phyloP scores from a whole-genome alignment of 1,140 invertebrate genomes.

The Oryzaephilus surinamensis region DNA sequence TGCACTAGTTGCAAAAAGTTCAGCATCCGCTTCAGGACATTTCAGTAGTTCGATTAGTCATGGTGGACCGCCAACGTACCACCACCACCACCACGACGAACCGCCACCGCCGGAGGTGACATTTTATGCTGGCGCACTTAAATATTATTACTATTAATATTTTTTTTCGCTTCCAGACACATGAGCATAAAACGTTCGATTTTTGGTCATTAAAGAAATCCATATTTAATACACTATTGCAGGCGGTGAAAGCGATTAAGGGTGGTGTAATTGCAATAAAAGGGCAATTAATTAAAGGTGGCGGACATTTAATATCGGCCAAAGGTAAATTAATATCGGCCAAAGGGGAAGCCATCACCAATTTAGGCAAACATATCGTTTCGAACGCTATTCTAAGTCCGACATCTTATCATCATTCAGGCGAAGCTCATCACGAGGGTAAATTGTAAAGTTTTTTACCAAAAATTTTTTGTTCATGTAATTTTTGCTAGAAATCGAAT shows the following conservation, averaged over 20 bases:
- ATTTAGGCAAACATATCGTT: constrained; percentile 64
- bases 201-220: constrained; percentile 70
- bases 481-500: background rate
- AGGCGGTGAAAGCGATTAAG: constrained; percentile 75
- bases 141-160: constrained; percentile 4
- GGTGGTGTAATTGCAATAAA: constrained; percentile 73
- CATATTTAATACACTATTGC: constrained; percentile 64
- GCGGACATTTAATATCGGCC: constrained; percentile 60
- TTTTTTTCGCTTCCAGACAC: constrained; percentile 32
- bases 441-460: constrained; percentile 1
- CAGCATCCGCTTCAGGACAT: constrained; percentile 41
- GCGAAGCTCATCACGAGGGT: constrained; percentile 20
- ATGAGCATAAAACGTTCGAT: constrained; percentile 49
- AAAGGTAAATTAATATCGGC: constrained; percentile 59
- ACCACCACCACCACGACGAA: constrained; percentile 36
- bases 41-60: constrained; percentile 43
- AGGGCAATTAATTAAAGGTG: constrained; percentile 72
- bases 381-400: constrained; percentile 54
- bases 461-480: background rate
- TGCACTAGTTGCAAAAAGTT: constrained; percentile 41
- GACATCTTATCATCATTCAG: constrained; percentile 30
- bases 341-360: constrained; percentile 62
- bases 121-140: constrained; percentile 1
- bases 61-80: constrained; percentile 36
- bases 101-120: constrained; percentile 37